Evolutionary conservation across 2,888 invertebrate genomes (phyloP), one percentile per base, ranked within the genome.

Genomic region (Plebejus anna): DNA sequence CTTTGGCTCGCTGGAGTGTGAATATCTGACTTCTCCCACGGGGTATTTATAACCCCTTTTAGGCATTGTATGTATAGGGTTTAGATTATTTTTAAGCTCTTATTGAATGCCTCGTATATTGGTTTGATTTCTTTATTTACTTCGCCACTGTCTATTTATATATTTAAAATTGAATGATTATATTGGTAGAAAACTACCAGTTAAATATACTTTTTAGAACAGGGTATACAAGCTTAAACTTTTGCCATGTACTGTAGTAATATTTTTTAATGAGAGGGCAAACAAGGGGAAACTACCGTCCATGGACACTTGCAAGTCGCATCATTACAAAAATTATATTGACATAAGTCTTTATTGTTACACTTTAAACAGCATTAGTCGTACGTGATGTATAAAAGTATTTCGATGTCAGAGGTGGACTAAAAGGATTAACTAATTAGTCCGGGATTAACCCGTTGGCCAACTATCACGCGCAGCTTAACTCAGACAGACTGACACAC

Each of bases 1-100:
- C 73, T 73, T 73, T 55, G 51, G 73, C 51, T 73, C 73, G 55
- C 73, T 73, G 73, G 55, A 55, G 73, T 73, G 73, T 73, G 73
- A 73, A 73, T 72, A 72, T 73, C 73, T 47, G 4, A 72, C 22
- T 47, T 55, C 32, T 51, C 73, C 73, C 73, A 51, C 28, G 13
- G 73, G 73, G 73, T 73, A 73, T 73, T 73, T 73, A 73, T 55
- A 36, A 51, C 73, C 51, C 73, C 73, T 73, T 55, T 73, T 32
- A 72, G 72, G 16, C 4, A 11, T 71, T 71, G 47, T 72, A 47
- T 73, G 2, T 73, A 11, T 51, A 28, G 51, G 71, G 42, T 1
- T 42, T 72, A 47, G 42, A 42, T 22, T 70, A 71, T 47, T 22
- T 71, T 16, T 55, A 16, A 55, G 55, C 55, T 16, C 11, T 61